Evolutionary conservation across 1,140 invertebrate genomes (phyloP), one percentile per base, ranked within the genome.

Genomic region (Philotrypesis tridentata): DNA sequence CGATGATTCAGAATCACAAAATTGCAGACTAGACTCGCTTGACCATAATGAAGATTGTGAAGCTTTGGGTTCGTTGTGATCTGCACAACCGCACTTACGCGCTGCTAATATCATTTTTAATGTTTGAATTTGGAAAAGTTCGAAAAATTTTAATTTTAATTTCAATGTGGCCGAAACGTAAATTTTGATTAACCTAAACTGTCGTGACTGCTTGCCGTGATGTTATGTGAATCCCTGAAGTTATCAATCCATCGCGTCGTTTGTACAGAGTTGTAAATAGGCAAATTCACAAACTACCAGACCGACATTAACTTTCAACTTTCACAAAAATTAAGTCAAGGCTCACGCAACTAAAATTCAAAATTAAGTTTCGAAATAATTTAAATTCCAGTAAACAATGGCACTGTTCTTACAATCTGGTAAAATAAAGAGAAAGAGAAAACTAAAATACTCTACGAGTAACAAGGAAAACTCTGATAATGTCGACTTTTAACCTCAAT

Each of bases 61-160:
- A 33, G 23, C 27, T 48, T 68, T n/a, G 33, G 23, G 43, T 14
- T 17, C 23, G 17, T 61, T 27, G 25, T 68, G 12, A 17, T 68
- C 4, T 4, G 71, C 37, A 83, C 88, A 89, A 7, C 87, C 88
- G 40, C 88, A 88, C 6, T 84, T 87, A 31, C 70, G 63, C 71
- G 85, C 85, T 9, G 86, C 76, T 1, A 43, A 43, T 55, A 88
- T 88, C 86, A 89, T 89, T 12, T 73, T 84, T 25, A 17, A 73
- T 27, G 21, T 85, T 82, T 71, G 1, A 74, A 6, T 73, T 82
- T 65, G 17, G 27, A n/a, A n/a, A n/a, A 4, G 4, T n/a, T n/a
- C 14, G 5, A n/a, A 73, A 83, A 79, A 70, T 83, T 21, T 33
- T 33, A 72, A 68, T 75, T 78, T 74, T 79, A 29, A 40, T 23